Percentiles rank a stretch among this genome's conserved stretches.
These are phyloP conservation scores for Cerceris rybyensis DNA, from an alignment of 2,888 invertebrate species.

Conservation along the genomic window DNA sequence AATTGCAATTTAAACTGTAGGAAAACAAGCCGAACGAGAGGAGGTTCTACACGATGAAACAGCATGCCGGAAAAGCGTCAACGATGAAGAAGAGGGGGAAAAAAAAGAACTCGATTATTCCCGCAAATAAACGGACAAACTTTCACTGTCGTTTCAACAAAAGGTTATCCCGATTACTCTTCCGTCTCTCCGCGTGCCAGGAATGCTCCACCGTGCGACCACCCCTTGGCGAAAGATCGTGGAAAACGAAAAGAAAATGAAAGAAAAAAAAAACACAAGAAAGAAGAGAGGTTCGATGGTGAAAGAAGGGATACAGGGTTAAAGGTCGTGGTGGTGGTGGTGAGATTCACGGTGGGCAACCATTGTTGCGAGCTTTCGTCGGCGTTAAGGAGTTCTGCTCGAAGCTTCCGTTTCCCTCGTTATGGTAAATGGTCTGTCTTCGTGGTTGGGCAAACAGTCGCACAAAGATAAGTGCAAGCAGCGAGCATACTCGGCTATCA, in stretches of 20 bases:
- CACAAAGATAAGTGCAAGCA: constrained; percentile 75
- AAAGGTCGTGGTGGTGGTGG: constrained; percentile 33
- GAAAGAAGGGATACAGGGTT: constrained; percentile 25
- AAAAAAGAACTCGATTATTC: not conserved
- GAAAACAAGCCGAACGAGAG: no score
- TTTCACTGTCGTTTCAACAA: not conserved
- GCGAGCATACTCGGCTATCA: constrained; percentile 67
- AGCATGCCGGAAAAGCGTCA: not conserved
- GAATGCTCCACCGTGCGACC: no score
- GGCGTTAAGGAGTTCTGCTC: constrained; percentile 61
- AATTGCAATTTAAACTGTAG: no score
- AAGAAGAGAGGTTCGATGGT: constrained; percentile 20
- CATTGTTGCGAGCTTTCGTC: constrained; percentile 66
- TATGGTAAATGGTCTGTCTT: constrained; percentile 79
- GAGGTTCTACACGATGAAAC: no score
- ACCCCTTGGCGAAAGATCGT: constrained; percentile 17
- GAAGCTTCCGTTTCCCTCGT: constrained; percentile 76
- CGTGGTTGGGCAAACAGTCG: constrained; percentile 77
- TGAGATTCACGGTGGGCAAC: constrained; percentile 44
- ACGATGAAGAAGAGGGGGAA: not conserved
- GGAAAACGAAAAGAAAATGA: constrained; percentile 18
- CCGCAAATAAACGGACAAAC: no score
- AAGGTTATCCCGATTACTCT: constrained; percentile 17
- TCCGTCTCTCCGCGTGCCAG: not conserved
- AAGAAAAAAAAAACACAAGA: not conserved